Base-by-base conservation (phyloP, 2,113 vertebrate genomes). In the Lepus americanus region DNA sequence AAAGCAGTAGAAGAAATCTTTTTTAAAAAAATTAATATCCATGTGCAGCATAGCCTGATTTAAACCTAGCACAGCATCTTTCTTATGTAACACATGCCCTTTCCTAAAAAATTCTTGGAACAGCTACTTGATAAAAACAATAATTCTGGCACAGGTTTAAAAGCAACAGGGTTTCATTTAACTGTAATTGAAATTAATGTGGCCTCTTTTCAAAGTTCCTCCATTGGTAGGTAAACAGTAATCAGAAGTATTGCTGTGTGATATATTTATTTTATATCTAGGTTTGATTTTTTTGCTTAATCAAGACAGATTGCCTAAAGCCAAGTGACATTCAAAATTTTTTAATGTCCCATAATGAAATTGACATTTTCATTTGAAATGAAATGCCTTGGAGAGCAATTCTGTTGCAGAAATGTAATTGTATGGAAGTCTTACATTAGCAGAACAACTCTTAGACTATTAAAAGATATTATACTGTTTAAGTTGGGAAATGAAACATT, bases 281-380 rank as follows among this genome's bases (percentile, higher is more conserved):
- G 4, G 12, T 91, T 96, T 94, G 84, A 36, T 70, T 59, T 59
- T 89, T 96, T 93, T 94, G n/a, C 89, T 93, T 95, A 90, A 72
- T 96, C 36, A 94, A 87, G 87, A 95, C 23, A 87, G 23, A 67
- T 80, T 90, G 70, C 53, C 6, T 25, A 31, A 94, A 89, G 81
- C 77, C 84, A 94, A 81, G 64, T 95, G 81, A 91, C 33, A 84
- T 73, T 89, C 44, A 64, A 19, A 36, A 76, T 36, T 90, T 94
- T 64, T 73, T 82, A 95, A 78, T 86, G 73, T 89, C 31, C n/a
- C 90, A 0, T 93, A 82, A 95, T 97, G 89, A 96, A 97, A 95
- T 82, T 90, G 89, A 90, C 73, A 89, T 96, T 96, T 96, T 96
- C 74, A 88, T 11, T 94, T 94, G 27, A 87, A 80, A 27, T 69